phyloP scores from a whole-genome alignment of 2,113 vertebrate species.

The Leptocoma aspasia region DNA sequence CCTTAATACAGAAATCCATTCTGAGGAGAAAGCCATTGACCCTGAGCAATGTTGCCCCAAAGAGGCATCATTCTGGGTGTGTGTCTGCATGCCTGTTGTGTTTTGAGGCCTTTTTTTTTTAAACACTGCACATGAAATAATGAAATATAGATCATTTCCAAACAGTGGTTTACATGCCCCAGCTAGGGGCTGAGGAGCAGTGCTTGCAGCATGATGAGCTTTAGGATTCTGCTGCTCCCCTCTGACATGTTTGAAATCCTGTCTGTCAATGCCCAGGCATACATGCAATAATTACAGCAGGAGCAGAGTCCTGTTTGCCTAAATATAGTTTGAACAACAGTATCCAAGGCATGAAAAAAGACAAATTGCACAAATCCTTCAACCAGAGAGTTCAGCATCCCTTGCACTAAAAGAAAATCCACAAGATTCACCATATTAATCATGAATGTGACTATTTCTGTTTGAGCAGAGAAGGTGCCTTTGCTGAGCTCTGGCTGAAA shows the following conservation, averaged over 20 bases:
- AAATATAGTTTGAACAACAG: not conserved
- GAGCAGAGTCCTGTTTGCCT: not conserved
- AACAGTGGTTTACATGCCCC: not conserved
- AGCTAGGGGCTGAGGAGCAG: not conserved
- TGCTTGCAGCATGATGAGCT: not conserved
- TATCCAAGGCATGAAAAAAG: not conserved
- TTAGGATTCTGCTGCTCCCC: not conserved
- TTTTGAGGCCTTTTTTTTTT: too few species aligned
- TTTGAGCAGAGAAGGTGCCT: not conserved
- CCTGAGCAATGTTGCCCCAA: not conserved
- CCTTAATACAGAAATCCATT: not conserved
- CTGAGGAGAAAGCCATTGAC: not conserved
- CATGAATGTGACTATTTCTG: not conserved
- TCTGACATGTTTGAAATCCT: not conserved
- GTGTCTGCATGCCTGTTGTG: not conserved
- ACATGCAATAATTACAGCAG: not conserved
- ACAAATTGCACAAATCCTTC: not conserved
- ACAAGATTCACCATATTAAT: not conserved
- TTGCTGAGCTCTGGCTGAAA: not conserved
- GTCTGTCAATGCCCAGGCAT: not conserved
- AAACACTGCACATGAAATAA: not conserved
- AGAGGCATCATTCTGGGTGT: not conserved
- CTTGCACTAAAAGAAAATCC: not conserved
- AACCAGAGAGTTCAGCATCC: not conserved
- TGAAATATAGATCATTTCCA: not conserved